Conservation (phyloP, 2,797 vertebrate species). For the Anguilla megastoma region DNA sequence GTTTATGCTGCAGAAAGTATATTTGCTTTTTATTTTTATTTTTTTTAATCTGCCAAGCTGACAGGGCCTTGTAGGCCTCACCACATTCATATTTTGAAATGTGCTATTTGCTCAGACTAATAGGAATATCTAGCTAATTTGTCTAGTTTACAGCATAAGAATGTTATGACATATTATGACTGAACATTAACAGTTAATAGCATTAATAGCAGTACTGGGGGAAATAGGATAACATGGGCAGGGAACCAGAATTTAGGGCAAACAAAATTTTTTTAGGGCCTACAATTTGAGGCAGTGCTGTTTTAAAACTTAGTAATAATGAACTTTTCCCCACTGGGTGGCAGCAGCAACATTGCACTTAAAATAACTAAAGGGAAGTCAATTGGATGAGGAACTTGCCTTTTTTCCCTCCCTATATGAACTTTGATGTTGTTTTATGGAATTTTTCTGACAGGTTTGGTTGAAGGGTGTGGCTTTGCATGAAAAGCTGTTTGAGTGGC, state of each 20-base stretch:
- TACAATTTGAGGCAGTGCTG: no score
- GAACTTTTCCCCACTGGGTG: background rate
- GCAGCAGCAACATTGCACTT: background rate
- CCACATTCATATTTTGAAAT: background rate
- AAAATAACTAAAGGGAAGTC: background rate
- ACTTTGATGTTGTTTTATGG: background rate
- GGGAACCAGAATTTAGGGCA: background rate
- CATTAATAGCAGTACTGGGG: background rate
- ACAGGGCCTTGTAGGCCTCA: background rate
- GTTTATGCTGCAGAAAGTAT: background rate
- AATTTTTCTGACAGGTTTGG: background rate
- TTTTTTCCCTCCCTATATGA: background rate
- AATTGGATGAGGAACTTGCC: background rate
- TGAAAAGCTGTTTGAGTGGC: background rate
- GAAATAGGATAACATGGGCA: background rate
- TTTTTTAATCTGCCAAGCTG: no score
- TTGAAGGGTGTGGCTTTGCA: background rate
- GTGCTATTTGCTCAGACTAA: background rate
- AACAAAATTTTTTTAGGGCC: background rate
- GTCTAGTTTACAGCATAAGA: background rate
- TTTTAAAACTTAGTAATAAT: no score
- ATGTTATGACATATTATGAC: background rate
- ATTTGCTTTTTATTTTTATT: background rate
- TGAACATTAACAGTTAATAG: background rate
- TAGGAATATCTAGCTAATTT: background rate